Percentiles rank a stretch among this genome's conserved stretches.
These are phyloP conservation scores for Drosophila cardini DNA, from an alignment of 1,140 invertebrate species.

Conservation along the genomic window DNA sequence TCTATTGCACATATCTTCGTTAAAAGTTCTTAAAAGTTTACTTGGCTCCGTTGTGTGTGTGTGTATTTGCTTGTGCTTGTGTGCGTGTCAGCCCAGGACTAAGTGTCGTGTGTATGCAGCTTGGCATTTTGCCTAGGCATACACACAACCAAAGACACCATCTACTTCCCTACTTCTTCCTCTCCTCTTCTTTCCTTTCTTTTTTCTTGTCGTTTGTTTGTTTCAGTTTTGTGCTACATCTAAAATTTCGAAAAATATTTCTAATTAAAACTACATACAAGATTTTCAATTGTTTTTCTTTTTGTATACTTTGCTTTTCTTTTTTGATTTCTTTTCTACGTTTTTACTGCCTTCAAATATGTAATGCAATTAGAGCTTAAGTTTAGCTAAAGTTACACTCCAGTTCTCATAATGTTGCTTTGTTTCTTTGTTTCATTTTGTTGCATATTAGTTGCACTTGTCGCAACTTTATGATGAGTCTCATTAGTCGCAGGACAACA, in stretches of 20 bases:
- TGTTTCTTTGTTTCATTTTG: constrained; percentile 29
- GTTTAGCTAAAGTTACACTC: constrained; percentile 31
- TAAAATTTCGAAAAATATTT: constrained; percentile 69
- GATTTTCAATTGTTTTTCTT: constrained; percentile 43
- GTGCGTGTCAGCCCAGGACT: constrained; percentile 29
- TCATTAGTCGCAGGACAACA: constrained; percentile 59
- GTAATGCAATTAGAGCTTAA: constrained; percentile 51
- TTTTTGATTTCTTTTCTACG: constrained; percentile 21
- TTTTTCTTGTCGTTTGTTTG: neutral
- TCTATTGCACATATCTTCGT: constrained; percentile 57
- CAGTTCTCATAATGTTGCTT: neutral
- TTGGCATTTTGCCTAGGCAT: constrained; percentile 68
- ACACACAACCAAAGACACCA: constrained; percentile 43
- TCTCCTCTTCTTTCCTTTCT: neutral
- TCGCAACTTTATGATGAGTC: constrained; percentile 59
- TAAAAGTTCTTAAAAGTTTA: constrained; percentile 74
- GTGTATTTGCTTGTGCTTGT: constrained; percentile 3
- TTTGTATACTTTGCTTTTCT: constrained; percentile 26
- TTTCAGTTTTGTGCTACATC: constrained; percentile 25
- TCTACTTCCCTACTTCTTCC: constrained; percentile 7
- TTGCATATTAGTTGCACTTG: constrained; percentile 40
- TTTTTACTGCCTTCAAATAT: constrained; percentile 37
- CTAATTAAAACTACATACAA: constrained; percentile 74
- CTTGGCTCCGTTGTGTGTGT: constrained; percentile 31
- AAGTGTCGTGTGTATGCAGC: constrained; percentile 41